Evolutionary conservation across 2,113 vertebrate species (phyloP), one percentile per base, ranked within the genome.

Genomic region (Oncorhynchus mykiss): DNA sequence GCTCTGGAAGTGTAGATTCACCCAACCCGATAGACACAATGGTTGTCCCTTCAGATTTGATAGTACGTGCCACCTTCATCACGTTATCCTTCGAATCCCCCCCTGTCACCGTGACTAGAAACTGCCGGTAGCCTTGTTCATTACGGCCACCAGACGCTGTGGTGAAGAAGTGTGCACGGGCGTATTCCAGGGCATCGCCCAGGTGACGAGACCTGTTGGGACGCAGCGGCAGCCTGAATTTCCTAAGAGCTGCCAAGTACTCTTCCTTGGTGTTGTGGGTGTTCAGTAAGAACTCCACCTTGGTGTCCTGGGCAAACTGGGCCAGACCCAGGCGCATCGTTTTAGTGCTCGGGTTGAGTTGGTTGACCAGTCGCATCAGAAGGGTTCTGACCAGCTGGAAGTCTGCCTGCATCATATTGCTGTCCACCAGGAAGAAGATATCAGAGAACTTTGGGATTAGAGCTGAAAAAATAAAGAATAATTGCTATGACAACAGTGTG

Each of bases 401-500:
- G 31, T 90, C 81, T 45, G 4, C 0, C 39, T 62, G 16, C 3
- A 60, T 67, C 4, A 91, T 20, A 6, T 91, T 90, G 1, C 92
- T 90, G 75, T 96, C 95, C 12, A 95, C 75, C 62, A 96, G 90
- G 84, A 96, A 94, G 82, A 96, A 88, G 24, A 97, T 86, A 66
- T 97, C 95, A 25, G 89, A 88, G 87, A 92, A 94, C 54, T 12
- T 86, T 77, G 93, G 88, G 11, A 75, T 69, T 77, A 93, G 87
- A 2, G 91, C 93, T 89, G 87, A 83, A 92, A 84, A 59, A 67
- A 73, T 60, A 51, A 22, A 14, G 22, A 66, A 5, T 9, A 45
- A 3, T 16, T 54, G 13, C 5, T 54, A 16, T 18, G 2, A 11
- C 51, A 54, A 3, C 51, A 54, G 39, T 45, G 39, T 45, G 39